Base-by-base conservation (phyloP, 2,797 vertebrate genomes). In the Leuciscus waleckii region DNA sequence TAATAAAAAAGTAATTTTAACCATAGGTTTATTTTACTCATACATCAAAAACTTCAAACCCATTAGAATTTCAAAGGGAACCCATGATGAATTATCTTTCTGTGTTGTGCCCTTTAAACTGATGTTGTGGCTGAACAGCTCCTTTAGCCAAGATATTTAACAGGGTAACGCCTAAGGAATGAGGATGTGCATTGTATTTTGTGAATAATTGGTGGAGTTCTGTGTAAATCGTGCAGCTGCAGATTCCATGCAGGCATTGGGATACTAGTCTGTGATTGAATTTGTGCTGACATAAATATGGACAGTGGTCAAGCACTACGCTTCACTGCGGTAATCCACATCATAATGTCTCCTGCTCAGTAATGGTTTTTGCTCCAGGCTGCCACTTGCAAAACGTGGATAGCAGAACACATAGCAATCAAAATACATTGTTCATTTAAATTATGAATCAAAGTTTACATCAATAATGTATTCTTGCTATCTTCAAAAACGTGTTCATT, bases 401-500 rank as follows among this genome's bases (percentile, higher is more conserved):
- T 37, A 84, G 73, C 41, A 75, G 84, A 58, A 23, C 56, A 73
- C 19, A 73, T 67, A 37, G 78, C 56, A 41, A 88, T 88, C 86
- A 86, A 80, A 82, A 74, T 86, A 83, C 65, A 87, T 74, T 85
- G 87, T 86, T 71, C 70, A 81, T 79, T 87, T 91, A 67, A 92
- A 87, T 87, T 81, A 89, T 85, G 80, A 85, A 88, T 89, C 56
- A 69, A 54, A 74, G 75, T 85, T 79, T 43, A n/a, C 32, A 87
- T 89, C 87, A 90, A 88, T 88, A 89, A 90, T 91, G 85, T 71
- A 88, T 85, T 80, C 75, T 75, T 46, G 67, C 68, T 82, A 77
- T 89, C 74, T 65, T 58, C 51, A 41, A 41, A 78, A 61, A 46
- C 16, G 16, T 73, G 82, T 88, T 84, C 74, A 85, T 46, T 77